These are phyloP conservation scores for Platalea minor DNA, from an alignment of 2,797 vertebrate genomes.

Conservation along the genomic window DNA sequence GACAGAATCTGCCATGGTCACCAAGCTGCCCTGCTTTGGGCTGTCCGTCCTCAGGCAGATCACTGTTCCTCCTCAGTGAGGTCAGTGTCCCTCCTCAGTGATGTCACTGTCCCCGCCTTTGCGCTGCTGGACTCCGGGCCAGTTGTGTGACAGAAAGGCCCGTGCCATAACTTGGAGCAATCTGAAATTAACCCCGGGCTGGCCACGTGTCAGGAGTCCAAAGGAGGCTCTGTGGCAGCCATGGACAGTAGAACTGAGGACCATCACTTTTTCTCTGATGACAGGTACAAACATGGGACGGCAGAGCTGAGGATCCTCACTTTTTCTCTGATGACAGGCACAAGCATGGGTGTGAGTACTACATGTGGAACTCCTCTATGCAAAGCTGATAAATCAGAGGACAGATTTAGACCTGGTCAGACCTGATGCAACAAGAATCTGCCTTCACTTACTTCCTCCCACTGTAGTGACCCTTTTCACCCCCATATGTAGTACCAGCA, in stretches of 20 bases:
- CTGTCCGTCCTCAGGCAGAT: background rate
- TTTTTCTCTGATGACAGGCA: background rate
- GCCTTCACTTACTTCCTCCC: background rate
- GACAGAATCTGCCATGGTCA: background rate
- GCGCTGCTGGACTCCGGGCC: background rate
- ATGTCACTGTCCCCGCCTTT: background rate
- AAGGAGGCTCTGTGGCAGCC: background rate
- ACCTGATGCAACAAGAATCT: background rate
- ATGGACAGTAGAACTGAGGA: background rate
- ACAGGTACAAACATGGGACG: background rate
- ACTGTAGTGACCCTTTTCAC: background rate
- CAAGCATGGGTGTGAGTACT: background rate
- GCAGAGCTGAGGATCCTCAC: background rate
- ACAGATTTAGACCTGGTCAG: background rate
- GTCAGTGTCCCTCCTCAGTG: background rate
- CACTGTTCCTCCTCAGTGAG: background rate
- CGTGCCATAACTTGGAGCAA: background rate
- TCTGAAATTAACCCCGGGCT: background rate
- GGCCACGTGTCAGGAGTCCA: fast-evolving
- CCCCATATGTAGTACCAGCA: background rate
- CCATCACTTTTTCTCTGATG: background rate
- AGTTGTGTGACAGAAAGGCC: background rate
- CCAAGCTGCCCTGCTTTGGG: background rate
- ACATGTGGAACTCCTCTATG: background rate
- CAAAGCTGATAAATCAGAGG: background rate